phyloP scores from a whole-genome alignment of 2,797 vertebrate species.

The Leptodactylus fallax region DNA sequence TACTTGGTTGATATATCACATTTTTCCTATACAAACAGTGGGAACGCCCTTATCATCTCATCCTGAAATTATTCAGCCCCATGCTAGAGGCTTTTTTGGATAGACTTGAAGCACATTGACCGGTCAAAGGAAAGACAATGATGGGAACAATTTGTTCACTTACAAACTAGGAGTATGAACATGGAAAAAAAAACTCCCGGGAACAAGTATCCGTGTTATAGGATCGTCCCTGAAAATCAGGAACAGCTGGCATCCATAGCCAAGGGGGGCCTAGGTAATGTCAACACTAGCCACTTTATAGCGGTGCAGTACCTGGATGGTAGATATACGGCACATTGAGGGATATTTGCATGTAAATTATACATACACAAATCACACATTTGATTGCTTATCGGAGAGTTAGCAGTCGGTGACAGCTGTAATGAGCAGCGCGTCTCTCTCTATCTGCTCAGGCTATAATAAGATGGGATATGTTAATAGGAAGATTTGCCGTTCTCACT shows the following conservation, averaged over 20 bases:
- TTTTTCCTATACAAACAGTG: too few relatives aligned
- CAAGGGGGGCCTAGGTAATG: background rate
- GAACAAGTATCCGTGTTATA: background rate
- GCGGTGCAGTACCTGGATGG: slow-evolving; percentile 9
- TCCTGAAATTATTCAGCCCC: too few relatives aligned
- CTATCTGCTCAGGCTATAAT: slow-evolving; percentile 49
- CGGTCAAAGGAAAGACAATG: background rate
- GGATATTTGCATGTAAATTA: slow-evolving; percentile 42
- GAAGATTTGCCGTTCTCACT: slow-evolving; percentile 48
- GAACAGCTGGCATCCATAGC: slow-evolving; percentile 19
- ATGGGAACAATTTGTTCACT: background rate
- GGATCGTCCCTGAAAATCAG: background rate
- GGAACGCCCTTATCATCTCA: too few relatives aligned
- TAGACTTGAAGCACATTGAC: background rate
- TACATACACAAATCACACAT: slow-evolving; percentile 47
- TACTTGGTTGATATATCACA: too few relatives aligned
- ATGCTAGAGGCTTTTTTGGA: background rate
- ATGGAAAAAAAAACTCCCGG: background rate
- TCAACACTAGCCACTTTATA: slow-evolving; percentile 1
- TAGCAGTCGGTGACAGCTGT: slow-evolving; percentile 43
- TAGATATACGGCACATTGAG: background rate
- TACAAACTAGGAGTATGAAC: background rate
- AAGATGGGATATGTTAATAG: slow-evolving; percentile 60
- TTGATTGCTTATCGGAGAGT: slow-evolving; percentile 51
- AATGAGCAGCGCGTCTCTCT: slow-evolving; percentile 39